Conservation (phyloP, 2,888 invertebrate species). For the Ferdinandea cuprea region DNA sequence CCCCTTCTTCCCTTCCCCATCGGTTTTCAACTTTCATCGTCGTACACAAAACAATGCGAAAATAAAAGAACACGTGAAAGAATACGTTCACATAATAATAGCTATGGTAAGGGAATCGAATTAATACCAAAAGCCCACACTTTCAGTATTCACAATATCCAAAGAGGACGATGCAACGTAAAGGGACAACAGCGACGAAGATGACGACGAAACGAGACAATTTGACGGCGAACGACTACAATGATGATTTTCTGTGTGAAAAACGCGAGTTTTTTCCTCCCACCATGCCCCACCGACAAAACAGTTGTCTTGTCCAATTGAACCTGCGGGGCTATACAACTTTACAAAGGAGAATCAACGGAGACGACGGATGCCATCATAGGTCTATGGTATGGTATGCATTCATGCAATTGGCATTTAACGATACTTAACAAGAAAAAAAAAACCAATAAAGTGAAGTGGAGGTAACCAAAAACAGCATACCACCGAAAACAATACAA, state of each 20-base stretch:
- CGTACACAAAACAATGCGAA: neutral
- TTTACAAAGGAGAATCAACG: conserved; percentile 41
- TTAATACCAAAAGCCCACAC: conserved; percentile 48
- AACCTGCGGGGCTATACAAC: conserved; percentile 29
- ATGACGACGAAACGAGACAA: conserved; percentile 17
- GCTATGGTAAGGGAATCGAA: conserved; percentile 31
- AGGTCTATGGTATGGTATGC: conserved; percentile 15
- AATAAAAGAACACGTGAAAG: neutral
- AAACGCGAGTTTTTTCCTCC: conserved; percentile 52
- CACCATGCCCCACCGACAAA: conserved; percentile 18
- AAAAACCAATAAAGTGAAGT: neutral
- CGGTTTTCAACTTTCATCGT: neutral
- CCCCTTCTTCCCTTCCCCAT: neutral
- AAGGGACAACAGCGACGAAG: conserved; percentile 4
- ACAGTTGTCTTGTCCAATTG: conserved; percentile 65
- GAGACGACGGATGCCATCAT: conserved; percentile 29
- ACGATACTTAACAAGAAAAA: conserved; percentile 65
- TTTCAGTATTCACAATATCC: conserved; percentile 43
- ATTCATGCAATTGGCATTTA: conserved; percentile 73
- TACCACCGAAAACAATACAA: neutral
- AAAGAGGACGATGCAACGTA: neutral
- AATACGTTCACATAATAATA: neutral
- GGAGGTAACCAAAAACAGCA: conserved; percentile 4
- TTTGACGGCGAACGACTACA: conserved; percentile 22
- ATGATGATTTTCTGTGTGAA: conserved; percentile 51